phyloP scores from a whole-genome alignment of 2,113 vertebrate genomes.

The Pholis gunnellus region DNA sequence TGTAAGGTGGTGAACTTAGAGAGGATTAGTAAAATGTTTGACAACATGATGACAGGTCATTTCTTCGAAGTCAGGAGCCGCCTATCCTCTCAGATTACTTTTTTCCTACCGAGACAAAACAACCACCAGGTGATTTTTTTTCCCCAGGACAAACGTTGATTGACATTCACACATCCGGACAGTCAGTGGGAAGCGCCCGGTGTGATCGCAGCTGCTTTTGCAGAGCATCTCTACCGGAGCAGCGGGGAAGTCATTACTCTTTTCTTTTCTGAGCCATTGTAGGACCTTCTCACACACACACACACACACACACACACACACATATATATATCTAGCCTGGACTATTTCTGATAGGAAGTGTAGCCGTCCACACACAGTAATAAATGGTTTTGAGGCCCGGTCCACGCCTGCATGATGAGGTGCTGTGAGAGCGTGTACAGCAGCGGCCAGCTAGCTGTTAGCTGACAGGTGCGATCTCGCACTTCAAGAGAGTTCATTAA shows the following conservation, averaged over 20 bases:
- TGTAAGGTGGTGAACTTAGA: conserved; percentile 16
- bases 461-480: conserved; percentile 33
- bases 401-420: conserved; percentile 43
- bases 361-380: conserved; percentile 19
- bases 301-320: not conserved
- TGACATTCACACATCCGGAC: conserved; percentile 4
- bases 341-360: conserved; percentile 29
- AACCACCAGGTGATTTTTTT: not conserved
- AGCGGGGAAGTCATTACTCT: conserved; percentile 39
- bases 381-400: conserved; percentile 21
- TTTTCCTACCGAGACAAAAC: not conserved
- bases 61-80: not conserved
- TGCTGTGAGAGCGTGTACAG: conserved; percentile 7
- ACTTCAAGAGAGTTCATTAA: conserved; percentile 47
- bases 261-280: conserved; percentile 38
- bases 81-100: not conserved
- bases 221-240: conserved; percentile 18
- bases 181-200: conserved; percentile 9
- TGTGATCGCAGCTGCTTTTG: conserved; percentile 43
- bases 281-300: conserved; percentile 1
- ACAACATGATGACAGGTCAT: conserved; percentile 25
- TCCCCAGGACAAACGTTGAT: not conserved
- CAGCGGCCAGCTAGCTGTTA: conserved; percentile 12
- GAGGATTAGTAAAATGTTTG: conserved; percentile 25
- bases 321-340: not conserved